Base-by-base conservation (phyloP, 2,797 vertebrate genomes). In the Vultur gryphus region DNA sequence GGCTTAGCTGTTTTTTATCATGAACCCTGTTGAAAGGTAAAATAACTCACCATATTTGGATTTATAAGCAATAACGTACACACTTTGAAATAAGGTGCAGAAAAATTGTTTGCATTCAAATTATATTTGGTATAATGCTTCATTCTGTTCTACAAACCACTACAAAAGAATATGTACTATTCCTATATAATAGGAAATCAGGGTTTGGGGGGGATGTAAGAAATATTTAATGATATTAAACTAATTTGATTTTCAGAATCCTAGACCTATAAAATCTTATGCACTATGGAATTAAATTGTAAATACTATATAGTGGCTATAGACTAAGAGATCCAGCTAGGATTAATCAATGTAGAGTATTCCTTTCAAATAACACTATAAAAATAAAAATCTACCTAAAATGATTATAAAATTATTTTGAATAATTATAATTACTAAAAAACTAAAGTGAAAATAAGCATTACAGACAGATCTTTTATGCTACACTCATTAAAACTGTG, bases 171-270 rank as follows among this genome's bases (percentile, higher is more conserved):
- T 39, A 58, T 26, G 31, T 91, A 71, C 20, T 37, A 37, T 37
- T 37, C 37, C 37, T 37, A 37, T 92, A 87, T 49, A 95, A 94
- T 12, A 95, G 28, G 29, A 95, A 96, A 91, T 88, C n/a, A 61
- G n/a, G 82, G 85, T 92, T 90, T 39, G 20, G 37, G 16, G 18
- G 15, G 33, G 21, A 59, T 54, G 14, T 51, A 93, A 84, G 61
- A 89, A 93, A 69, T 79, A 91, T 94, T 88, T 93, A 94, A 79
- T 75, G 17, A 80, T 46, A 84, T 89, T 72, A 87, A 93, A 90
- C 58, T 9, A 73, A 87, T 87, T 95, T 90, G 26, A 80, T 77
- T 95, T 91, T 82, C 65, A 58, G 64, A 95, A 83, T 85, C 77
- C 52, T 92, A 93, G 79, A 89, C 61, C 70, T 93, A 70, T 75